Percentiles rank a stretch among this genome's conserved stretches.
Evolutionary conservation across 2,113 vertebrate genomes (phyloP).

Genomic region (Brachionichthys hirsutus): DNA sequence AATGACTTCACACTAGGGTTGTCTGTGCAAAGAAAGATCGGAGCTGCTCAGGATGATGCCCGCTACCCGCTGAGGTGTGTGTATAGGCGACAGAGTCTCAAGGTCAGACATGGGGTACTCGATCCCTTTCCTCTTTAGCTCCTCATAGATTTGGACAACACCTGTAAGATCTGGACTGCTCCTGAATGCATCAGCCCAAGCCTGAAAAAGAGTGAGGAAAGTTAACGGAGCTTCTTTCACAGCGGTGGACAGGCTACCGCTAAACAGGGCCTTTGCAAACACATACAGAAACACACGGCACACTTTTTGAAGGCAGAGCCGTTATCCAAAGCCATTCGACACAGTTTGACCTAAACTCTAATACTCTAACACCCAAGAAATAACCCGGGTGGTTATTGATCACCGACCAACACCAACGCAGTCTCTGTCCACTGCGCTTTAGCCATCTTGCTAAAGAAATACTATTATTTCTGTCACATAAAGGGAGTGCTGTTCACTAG

Average conservation of each 20-base stretch:
- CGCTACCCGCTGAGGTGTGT: conserved; percentile 93
- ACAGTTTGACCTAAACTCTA: background rate
- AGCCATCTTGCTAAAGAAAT: conserved; percentile 10
- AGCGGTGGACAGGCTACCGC: background rate
- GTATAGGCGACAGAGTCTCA: conserved; percentile 94
- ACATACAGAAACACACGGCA: conserved; percentile 14
- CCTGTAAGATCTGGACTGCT: conserved; percentile 97
- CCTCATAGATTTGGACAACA: conserved; percentile 96
- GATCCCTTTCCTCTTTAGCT: conserved; percentile 96
- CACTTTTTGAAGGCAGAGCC: conserved; percentile 3
- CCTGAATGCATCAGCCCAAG: conserved; percentile 97
- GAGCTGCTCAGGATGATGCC: background rate
- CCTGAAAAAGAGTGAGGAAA: conserved; percentile 71
- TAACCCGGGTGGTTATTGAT: conserved; percentile 15
- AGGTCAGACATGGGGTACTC: conserved; percentile 95
- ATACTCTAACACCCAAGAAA: conserved; percentile 10
- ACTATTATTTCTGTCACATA: conserved; percentile 1
- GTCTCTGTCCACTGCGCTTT: conserved; percentile 10
- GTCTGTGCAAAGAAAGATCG: background rate
- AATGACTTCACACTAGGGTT: background rate
- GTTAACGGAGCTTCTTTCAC: background rate
- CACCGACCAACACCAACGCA: background rate
- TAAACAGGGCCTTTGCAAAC: conserved; percentile 7
- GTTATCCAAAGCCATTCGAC: background rate
- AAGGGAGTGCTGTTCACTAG: background rate